These are phyloP conservation scores for Gorsachius goisagi DNA, from an alignment of 2,113 vertebrate species.

Conservation along the genomic window DNA sequence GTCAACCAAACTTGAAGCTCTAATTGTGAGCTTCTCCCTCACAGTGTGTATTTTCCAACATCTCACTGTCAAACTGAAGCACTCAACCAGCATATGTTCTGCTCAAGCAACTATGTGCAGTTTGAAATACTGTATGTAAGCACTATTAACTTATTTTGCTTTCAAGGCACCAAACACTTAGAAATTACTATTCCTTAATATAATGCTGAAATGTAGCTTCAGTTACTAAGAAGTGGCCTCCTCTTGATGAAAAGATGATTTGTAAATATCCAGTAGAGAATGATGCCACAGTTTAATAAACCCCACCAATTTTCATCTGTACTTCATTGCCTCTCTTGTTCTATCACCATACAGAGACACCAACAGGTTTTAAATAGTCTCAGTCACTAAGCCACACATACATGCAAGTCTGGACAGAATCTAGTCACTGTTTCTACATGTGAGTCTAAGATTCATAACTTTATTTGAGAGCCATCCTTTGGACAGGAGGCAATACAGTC, in stretches of 20 bases:
- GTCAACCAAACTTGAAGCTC: background rate
- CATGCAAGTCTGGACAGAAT: background rate
- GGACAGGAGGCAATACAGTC: background rate
- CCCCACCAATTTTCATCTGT: background rate
- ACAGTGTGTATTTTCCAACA: background rate
- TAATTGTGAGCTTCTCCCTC: conserved; percentile 6
- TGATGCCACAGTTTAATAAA: background rate
- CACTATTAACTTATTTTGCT: background rate
- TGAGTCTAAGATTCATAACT: background rate
- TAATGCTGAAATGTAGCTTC: background rate
- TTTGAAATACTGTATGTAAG: conserved; percentile 8
- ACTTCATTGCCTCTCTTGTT: background rate
- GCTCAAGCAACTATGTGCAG: background rate
- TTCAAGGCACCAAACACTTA: background rate
- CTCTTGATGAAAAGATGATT: background rate
- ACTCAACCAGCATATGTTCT: background rate
- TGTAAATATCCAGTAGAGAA: background rate
- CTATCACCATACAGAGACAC: background rate
- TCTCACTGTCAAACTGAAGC: conserved; percentile 15
- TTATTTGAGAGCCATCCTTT: background rate
- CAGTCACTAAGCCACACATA: background rate
- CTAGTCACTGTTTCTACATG: background rate
- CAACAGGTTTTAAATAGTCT: background rate
- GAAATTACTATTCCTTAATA: conserved; percentile 22
- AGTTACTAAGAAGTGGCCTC: background rate